Evolutionary conservation across 2,888 invertebrate genomes (phyloP).

Genomic region (Temnothorax unifasciatus): DNA sequence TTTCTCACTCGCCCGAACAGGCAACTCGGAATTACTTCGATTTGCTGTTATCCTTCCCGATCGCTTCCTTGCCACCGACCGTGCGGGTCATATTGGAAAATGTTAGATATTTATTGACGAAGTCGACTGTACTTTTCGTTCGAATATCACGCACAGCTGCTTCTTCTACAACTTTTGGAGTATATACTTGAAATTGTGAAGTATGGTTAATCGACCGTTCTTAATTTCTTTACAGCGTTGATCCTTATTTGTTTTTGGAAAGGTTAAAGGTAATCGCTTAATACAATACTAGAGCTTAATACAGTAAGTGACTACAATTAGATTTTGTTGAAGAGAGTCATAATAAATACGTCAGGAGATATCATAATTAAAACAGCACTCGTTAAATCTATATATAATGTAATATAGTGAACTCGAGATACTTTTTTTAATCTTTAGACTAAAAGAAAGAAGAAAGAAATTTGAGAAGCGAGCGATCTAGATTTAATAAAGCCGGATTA

Average conservation of each 20-base stretch:
- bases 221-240: not conserved
- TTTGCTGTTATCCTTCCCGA: slow-evolving; percentile 35
- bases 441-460: not conserved
- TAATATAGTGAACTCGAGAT: not conserved
- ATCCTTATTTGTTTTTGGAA: not conserved
- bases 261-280: not conserved
- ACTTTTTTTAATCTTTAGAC: not conserved
- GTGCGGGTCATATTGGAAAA: slow-evolving; percentile 49
- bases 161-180: slow-evolving; percentile 19
- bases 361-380: not conserved
- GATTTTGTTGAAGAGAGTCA: not conserved
- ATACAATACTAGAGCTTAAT: not conserved
- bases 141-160: slow-evolving; percentile 39
- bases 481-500: slow-evolving; percentile 13
- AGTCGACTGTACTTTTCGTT: slow-evolving; percentile 38
- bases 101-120: slow-evolving; percentile 54
- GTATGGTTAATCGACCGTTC: slow-evolving; percentile 20
- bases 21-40: slow-evolving; percentile 41
- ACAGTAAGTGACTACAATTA: not conserved
- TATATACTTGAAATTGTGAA: slow-evolving; percentile 30
- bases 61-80: slow-evolving; percentile 15
- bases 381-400: not conserved
- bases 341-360: not conserved
- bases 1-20: slow-evolving; percentile 13
- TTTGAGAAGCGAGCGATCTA: not conserved